Conservation (phyloP, 1,140 invertebrate genomes). For the Drosophila lowei region DNA sequence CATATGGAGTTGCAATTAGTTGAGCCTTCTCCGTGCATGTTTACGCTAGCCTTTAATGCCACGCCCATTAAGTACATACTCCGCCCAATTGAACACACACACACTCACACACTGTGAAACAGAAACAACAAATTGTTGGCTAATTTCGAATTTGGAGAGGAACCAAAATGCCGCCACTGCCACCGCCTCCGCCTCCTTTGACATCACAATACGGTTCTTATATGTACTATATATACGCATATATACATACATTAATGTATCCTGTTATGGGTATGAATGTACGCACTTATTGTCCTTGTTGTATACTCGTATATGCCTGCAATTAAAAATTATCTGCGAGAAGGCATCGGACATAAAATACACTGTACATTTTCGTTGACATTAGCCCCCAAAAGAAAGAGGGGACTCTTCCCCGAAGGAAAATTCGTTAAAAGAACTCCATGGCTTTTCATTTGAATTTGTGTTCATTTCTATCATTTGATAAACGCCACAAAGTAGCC, state of each 20-base stretch:
- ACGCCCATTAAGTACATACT: conserved; percentile 68
- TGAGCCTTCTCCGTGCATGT: conserved; percentile 26
- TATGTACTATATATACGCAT: conserved; percentile 6
- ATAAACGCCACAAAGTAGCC: too few species aligned
- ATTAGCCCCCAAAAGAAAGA: neutral
- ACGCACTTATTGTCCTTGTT: neutral
- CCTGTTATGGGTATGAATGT: conserved; percentile 4
- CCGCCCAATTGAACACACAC: conserved; percentile 15
- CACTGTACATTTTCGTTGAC: conserved; percentile 41
- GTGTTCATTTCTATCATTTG: too few species aligned
- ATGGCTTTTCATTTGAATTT: too few species aligned
- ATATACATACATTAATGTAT: conserved; percentile 11
- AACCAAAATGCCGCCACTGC: conserved; percentile 35
- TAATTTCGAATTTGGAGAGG: conserved; percentile 58
- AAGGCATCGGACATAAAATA: conserved; percentile 67
- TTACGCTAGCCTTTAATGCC: conserved; percentile 59
- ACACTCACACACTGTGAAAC: conserved; percentile 2
- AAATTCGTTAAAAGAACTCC: too few species aligned
- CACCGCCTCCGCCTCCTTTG: conserved; percentile 18
- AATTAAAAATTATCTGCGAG: conserved; percentile 75
- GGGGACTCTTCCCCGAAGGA: too few species aligned
- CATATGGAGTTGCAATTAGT: conserved; percentile 57
- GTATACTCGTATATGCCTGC: conserved; percentile 5
- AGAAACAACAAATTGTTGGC: conserved; percentile 70
- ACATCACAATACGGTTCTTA: conserved; percentile 32